Base-by-base conservation (phyloP, 1,140 invertebrate genomes). In the Drosophila tsacasi region DNA sequence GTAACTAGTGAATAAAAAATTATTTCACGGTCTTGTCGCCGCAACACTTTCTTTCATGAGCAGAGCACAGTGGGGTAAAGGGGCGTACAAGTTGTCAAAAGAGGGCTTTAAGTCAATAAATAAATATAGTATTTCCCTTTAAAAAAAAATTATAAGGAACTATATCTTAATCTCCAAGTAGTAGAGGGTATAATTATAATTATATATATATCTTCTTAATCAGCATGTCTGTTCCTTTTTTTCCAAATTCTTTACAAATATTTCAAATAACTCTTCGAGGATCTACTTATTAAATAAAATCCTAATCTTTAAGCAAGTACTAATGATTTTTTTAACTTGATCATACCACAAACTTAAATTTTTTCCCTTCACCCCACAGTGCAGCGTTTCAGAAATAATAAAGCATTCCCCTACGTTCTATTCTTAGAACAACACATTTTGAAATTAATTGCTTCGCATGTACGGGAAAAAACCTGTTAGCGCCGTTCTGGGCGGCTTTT, bases 381-480 rank as follows among this genome's bases (percentile, higher is more conserved):
- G 17, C 32, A 12, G 17, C 19, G 10, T 54, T 21, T 35, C 15
- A 32, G 3, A 21, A 21, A 12, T 21, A 40, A 5, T 19, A 39
- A 27, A 17, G 32, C 30, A 46, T 59, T 55, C 32, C 27, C 27
- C 17, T 30, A 42, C 19, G 19, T 76, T 76, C 60, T 50, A 76
- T 62, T 58, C 57, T 68, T n/a, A 58, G 50, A 69, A 64, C n/a
- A 50, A 50, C 44, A 58, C 65, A 77, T 64, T 78, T 79, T 46
- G 35, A 71, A 79, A 71, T 79, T 79, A 79, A 78, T 79, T 78
- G 75, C 76, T 79, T 79, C 52, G 50, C 75, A 64, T 79, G 75
- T 71, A 59, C 65, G 40, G 75, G 37, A 46, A 69, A 78, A 78
- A 78, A 78, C 76, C 58, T 78, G 76, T 78, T 79, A 79, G 76